A percentile compares a stretch with the other conserved stretches of the same genome.
Evolutionary conservation across 2,113 vertebrate species (phyloP).

Genomic region (Aplodontia rufa): DNA sequence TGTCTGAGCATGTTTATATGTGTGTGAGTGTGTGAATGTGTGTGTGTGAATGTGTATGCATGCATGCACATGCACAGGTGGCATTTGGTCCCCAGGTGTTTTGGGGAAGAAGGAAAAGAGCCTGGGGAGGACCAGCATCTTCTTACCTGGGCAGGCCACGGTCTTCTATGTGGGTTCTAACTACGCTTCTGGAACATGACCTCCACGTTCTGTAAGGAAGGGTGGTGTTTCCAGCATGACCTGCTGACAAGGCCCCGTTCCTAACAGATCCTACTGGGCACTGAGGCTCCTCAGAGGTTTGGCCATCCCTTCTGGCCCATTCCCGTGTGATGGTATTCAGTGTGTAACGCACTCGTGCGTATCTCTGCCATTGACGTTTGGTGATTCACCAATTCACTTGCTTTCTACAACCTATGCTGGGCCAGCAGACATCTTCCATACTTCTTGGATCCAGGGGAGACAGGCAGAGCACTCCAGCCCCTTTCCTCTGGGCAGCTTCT

Average conservation of each 20-base stretch:
- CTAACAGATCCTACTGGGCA: not conserved
- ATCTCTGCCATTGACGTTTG: not conserved
- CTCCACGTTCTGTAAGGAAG: not conserved
- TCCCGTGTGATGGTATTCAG: not conserved
- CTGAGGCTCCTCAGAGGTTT: not conserved
- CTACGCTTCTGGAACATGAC: not conserved
- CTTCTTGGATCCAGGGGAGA: not conserved
- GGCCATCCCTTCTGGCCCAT: not conserved
- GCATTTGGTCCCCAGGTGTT: not conserved
- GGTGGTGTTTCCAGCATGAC: not conserved
- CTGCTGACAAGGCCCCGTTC: not conserved
- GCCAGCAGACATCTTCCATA: not conserved
- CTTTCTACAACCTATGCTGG: not conserved
- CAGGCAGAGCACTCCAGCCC: not conserved
- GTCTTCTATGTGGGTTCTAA: not conserved
- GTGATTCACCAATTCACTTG: not conserved
- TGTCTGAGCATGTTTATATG: too few species aligned
- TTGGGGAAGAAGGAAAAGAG: not conserved
- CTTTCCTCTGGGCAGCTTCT: not conserved
- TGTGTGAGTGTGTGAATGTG: too few species aligned
- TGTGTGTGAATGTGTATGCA: too few species aligned
- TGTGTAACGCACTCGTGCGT: rapidly evolving
- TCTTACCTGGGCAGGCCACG: not conserved
- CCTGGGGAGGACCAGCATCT: not conserved
- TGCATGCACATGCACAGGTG: too few species aligned